Evolutionary conservation across 2,113 vertebrate genomes (phyloP), one percentile per base, ranked within the genome.

Genomic region (Colaptes auratus): DNA sequence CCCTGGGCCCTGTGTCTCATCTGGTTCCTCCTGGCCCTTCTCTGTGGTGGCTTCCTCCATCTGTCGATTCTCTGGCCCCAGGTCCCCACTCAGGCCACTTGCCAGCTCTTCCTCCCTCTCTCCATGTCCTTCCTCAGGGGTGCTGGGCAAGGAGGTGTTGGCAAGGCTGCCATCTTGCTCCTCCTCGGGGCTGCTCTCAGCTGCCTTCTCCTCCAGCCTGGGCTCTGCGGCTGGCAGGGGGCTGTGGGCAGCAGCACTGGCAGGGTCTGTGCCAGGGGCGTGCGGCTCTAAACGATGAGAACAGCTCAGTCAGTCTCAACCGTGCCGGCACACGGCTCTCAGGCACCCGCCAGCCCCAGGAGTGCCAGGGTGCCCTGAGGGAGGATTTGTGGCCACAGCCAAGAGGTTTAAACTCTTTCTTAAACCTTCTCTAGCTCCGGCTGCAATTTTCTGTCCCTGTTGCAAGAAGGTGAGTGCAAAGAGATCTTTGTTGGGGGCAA

Each of bases 281-380:
- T 65, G 97, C 18, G 60, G 97, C 96, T 98, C 98, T 98, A 98
- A 98, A 98, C 50, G 97, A 95, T 97, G 96, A 98, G 98, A 98
- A 98, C 91, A 98, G 89, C 96, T 96, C 95, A 79, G 98, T 98
- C 98, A 98, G 97, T 98, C 91, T 95, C 90, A 76, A 93, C 88
- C 39, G 0, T 0, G 3, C 64, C 0, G 4, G 31, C 66, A 24
- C 1, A 1, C 0, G 18, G 89, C 82, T 72, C 58, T 42, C 0
- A 1, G 63, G 64, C 61, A 35, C 85, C 78, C 8, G 0, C 52
- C 5, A 5, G 65, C 7, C 53, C 53, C 2, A 0, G 56, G 72
- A 63, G 42, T 2, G 3, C 79, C 2, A 0, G 28, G 7, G 8
- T 18, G 25, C 6, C 28, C 78, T 15, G 64, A 39, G 78, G 65